These are phyloP conservation scores for Carapus acus DNA, from an alignment of 2,797 vertebrate genomes.

Conservation along the genomic window DNA sequence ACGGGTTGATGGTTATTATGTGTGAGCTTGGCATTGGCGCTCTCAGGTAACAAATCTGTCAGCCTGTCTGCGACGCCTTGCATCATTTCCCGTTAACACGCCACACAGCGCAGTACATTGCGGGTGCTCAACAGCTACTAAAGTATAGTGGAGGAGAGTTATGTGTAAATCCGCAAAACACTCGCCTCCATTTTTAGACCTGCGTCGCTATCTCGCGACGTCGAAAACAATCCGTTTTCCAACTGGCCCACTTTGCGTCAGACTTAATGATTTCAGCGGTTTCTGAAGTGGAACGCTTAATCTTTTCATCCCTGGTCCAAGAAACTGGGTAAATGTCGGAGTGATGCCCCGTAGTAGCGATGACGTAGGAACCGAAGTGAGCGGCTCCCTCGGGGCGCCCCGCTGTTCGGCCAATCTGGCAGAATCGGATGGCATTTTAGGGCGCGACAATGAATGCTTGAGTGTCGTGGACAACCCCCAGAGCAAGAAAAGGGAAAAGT, in stretches of 20 bases:
- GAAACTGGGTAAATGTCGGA: slow-evolving; percentile 37
- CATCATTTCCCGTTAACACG: too few species aligned
- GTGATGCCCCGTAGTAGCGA: slow-evolving; percentile 18
- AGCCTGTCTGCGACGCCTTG: too few species aligned
- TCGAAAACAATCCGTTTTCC: background rate
- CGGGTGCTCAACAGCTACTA: too few species aligned
- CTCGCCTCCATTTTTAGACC: too few species aligned
- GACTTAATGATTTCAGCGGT: slow-evolving; percentile 10
- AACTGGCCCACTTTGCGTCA: slow-evolving; percentile 2
- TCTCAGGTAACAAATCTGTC: background rate
- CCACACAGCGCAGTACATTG: background rate
- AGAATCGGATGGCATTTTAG: slow-evolving; percentile 57
- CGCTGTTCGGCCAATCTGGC: slow-evolving; percentile 40
- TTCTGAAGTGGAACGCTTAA: background rate
- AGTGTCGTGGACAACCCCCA: slow-evolving; percentile 48
- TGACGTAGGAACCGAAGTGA: slow-evolving; percentile 1
- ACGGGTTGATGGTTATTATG: background rate
- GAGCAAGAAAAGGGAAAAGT: slow-evolving; percentile 27
- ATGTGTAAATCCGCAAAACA: too few species aligned
- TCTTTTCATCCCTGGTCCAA: slow-evolving; percentile 36
- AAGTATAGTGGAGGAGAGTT: too few species aligned
- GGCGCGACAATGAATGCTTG: slow-evolving; percentile 51
- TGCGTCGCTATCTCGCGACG: background rate
- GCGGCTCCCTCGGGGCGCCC: slow-evolving; percentile 17
- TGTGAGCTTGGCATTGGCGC: background rate